Evolutionary conservation across 2,113 vertebrate genomes (phyloP), one percentile per base, ranked within the genome.

Genomic region (Callaeas wilsoni): DNA sequence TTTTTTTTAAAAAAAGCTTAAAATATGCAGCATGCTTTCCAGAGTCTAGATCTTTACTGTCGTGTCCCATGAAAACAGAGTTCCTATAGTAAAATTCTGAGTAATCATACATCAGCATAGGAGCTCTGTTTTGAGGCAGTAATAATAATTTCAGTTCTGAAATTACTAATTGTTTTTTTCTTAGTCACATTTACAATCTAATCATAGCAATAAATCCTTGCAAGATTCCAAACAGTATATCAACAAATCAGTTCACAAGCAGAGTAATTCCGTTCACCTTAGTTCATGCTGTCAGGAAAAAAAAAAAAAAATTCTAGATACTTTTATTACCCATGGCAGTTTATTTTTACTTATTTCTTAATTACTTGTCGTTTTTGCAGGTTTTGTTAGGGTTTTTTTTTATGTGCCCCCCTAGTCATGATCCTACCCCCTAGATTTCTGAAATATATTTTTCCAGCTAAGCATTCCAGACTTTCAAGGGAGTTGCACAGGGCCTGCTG

Each of bases 1-100:
- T n/a, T n/a, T n/a, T n/a, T n/a, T n/a, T n/a, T n/a, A n/a, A n/a
- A n/a, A n/a, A n/a, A n/a, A n/a, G n/a, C n/a, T n/a, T n/a, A 73
- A 89, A 84, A 50, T 42, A 47, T 41, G 13, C 35, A 89, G 5
- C 5, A 25, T 16, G 2, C 77, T 67, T 64, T 75, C 49, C 27
- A 84, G 25, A 59, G 67, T n/a, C 50, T 77, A 53, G 13, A 53
- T 39, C 7, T 41, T n/a, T 13, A 49, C 20, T 29, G 25, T n/a
- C 0, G 0, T 41, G 17, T 71, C 83, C 17, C 8, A 4, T 30
- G 33, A 55, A 74, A 85, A 39, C 0, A 0, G 9, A 62, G 12
- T 20, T 93, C 25, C 21, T 52, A 16, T 19, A 91, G 7, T 63
- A 91, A 84, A 75, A 64, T n/a, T 64, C 47, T 41, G 2, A 37